Conservation (phyloP, 2,888 invertebrate species). For the Oeneis ivallda region DNA sequence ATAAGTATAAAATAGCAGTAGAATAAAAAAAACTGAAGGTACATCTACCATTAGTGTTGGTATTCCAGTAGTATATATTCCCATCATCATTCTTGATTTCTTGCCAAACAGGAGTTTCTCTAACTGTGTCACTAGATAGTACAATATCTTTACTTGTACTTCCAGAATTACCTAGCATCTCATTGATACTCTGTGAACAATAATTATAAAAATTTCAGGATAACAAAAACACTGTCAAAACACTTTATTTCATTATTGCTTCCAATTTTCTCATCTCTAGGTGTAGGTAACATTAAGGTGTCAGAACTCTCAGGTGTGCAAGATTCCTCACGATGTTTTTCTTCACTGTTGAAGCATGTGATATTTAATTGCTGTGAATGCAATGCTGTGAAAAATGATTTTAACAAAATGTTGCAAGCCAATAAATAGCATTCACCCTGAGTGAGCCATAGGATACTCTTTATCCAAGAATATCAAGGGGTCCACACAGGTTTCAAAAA, state of each 20-base stretch:
- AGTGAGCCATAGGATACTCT: too few relatives aligned
- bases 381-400: too few relatives aligned
- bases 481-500: too few relatives aligned
- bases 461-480: too few relatives aligned
- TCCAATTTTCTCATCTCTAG: too few relatives aligned
- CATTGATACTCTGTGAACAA: conserved; percentile 62
- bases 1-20: not conserved
- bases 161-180: conserved; percentile 59
- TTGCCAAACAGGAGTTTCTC: conserved; percentile 83
- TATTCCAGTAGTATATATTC: conserved; percentile 93
- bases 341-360: too few relatives aligned
- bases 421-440: too few relatives aligned
- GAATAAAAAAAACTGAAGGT: not conserved
- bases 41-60: conserved; percentile 86
- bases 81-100: conserved; percentile 90
- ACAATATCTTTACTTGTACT: conserved; percentile 47
- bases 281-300: too few relatives aligned
- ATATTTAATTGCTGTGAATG: too few relatives aligned
- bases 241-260: not conserved
- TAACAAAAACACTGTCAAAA: not conserved
- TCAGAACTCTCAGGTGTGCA: too few relatives aligned
- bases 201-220: not conserved
- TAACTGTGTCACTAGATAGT: conserved; percentile 41
- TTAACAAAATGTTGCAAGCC: too few relatives aligned
- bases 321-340: too few relatives aligned